Evolutionary conservation across 2,797 vertebrate species (phyloP).

Genomic region (Xenops minutus): DNA sequence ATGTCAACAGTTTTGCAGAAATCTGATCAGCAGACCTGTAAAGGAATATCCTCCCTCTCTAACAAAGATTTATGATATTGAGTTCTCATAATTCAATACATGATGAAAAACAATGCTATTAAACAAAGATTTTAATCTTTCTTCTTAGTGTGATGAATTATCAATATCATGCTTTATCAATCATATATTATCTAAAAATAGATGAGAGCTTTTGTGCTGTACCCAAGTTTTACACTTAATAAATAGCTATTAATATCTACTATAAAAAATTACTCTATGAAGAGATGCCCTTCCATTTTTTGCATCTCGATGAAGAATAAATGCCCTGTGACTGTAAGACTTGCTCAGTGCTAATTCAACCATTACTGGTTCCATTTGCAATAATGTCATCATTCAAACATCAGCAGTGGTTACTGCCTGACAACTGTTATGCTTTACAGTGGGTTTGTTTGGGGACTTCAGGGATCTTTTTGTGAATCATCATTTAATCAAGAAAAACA

Average conservation of each 20-base stretch:
- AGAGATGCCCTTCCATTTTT: neutral
- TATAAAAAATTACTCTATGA: neutral
- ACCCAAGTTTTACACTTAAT: neutral
- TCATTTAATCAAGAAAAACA: neutral
- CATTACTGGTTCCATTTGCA: neutral
- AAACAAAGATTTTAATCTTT: slow-evolving; percentile 1
- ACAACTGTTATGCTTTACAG: neutral
- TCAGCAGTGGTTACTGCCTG: neutral
- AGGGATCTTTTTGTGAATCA: neutral
- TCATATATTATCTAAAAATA: neutral
- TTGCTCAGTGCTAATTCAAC: neutral
- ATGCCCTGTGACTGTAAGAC: neutral
- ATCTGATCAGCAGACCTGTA: neutral
- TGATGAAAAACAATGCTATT: neutral
- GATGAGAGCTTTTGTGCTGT: neutral
- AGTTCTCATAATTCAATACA: neutral
- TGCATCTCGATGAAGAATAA: neutral
- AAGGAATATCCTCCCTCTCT: neutral
- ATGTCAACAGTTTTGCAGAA: neutral
- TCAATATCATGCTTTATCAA: neutral
- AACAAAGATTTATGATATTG: neutral
- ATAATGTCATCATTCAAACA: neutral
- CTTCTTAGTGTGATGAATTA: slow-evolving; percentile 15
- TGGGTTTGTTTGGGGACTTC: neutral
- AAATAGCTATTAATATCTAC: neutral